Evolutionary conservation across 2,888 invertebrate species (phyloP).

Genomic region (Trissonchulus latispiculum): DNA sequence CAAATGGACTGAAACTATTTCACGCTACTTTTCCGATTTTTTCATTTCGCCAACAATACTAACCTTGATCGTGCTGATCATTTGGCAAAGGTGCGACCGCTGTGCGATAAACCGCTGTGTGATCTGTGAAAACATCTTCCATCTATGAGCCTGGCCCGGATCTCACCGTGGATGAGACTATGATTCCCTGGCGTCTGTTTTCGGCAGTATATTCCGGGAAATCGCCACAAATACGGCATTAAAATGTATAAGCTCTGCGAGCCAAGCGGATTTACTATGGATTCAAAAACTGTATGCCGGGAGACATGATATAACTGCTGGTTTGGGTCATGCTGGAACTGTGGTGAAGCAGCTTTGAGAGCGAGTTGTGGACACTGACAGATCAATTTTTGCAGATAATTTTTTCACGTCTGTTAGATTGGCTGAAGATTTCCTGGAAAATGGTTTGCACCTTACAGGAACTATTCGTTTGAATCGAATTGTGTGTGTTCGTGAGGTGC

Average conservation of each 20-base stretch:
- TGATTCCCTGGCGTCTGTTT: neutral
- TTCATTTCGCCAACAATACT: neutral
- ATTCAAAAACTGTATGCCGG: neutral
- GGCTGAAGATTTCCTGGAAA: neutral
- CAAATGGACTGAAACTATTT: neutral
- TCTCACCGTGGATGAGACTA: neutral
- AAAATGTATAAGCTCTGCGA: neutral
- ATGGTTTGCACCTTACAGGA: constrained; percentile 2
- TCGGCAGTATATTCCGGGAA: neutral
- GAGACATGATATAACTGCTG: neutral
- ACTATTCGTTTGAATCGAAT: neutral
- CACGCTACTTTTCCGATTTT: neutral
- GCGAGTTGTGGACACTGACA: too few species aligned
- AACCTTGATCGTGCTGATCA: neutral
- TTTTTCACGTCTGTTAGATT: neutral
- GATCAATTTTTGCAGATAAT: neutral
- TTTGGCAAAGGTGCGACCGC: neutral
- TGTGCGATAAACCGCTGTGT: neutral
- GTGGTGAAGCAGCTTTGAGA: neutral
- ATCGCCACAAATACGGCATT: neutral
- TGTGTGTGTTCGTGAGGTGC: too few species aligned
- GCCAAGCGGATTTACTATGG: neutral
- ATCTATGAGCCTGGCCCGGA: neutral
- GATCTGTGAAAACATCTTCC: too few species aligned
- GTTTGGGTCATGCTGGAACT: constrained; percentile 2